Evolutionary conservation across 2,113 vertebrate species (phyloP).

Genomic region (Microcebus ravelobensis): DNA sequence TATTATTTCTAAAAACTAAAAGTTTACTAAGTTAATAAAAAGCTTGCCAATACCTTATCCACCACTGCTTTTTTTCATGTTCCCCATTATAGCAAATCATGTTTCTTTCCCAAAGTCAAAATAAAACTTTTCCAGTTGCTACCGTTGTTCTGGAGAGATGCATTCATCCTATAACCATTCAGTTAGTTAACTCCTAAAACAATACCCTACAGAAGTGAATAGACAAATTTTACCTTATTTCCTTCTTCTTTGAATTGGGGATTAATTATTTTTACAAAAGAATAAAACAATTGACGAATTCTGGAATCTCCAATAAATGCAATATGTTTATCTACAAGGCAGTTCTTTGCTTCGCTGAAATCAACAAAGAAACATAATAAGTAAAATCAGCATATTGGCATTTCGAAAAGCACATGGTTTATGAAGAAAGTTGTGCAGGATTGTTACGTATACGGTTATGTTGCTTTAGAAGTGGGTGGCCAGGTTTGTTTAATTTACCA

Average conservation of each 20-base stretch:
- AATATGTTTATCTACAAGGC: constrained; percentile 92
- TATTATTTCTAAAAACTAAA: constrained; percentile 16
- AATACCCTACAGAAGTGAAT: neutral
- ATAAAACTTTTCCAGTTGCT: neutral
- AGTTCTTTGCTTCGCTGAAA: constrained; percentile 95
- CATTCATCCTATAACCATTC: neutral
- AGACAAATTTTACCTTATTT: constrained; percentile 90
- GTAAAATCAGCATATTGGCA: constrained; percentile 8
- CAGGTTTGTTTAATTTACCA: neutral
- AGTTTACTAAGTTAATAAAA: neutral
- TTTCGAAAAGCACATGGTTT: constrained; percentile 46
- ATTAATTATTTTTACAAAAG: constrained; percentile 94
- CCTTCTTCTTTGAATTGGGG: constrained; percentile 92
- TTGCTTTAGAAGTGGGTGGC: constrained; percentile 25
- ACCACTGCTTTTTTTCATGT: neutral
- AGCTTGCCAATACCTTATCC: neutral
- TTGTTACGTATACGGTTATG: neutral
- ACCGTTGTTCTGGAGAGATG: neutral
- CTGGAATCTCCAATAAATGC: constrained; percentile 97
- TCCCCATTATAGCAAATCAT: neutral
- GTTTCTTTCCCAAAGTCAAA: constrained; percentile 20
- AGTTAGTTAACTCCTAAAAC: neutral
- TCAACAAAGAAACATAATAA: constrained; percentile 72
- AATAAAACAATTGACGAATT: constrained; percentile 96
- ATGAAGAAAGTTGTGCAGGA: neutral